A percentile compares a stretch with the other conserved stretches of the same genome.
Conservation (phyloP, 1,140 invertebrate genomes). For the Eupeodes corollae region DNA sequence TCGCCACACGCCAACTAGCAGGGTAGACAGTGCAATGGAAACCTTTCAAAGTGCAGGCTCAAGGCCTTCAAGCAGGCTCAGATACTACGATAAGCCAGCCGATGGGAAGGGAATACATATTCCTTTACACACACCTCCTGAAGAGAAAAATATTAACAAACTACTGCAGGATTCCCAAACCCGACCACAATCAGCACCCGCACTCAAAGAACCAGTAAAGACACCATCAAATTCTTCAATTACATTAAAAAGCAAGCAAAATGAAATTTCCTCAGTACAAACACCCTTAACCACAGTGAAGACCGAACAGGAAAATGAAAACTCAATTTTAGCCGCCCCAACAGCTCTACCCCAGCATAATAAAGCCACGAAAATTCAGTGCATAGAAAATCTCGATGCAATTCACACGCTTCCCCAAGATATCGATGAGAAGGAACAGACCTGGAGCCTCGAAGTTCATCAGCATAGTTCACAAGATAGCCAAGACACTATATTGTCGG, state of each 20-base stretch:
- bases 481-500: conserved; percentile 22
- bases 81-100: conserved; percentile 48
- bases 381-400: conserved; percentile 27
- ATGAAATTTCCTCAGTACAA: not conserved
- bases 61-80: conserved; percentile 28
- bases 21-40: conserved; percentile 15
- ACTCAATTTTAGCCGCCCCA: not conserved
- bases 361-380: conserved; percentile 10
- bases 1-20: conserved; percentile 9
- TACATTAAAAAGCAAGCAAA: not conserved
- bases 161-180: conserved; percentile 25
- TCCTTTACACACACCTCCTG: conserved; percentile 53
- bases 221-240: not conserved
- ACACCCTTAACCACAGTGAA: not conserved
- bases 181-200: conserved; percentile 8
- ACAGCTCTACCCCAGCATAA: conserved; percentile 3
- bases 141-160: conserved; percentile 40
- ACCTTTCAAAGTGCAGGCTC: conserved; percentile 13
- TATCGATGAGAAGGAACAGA: conserved; percentile 13
- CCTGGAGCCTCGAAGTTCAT: conserved; percentile 31
- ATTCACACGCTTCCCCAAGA: conserved; percentile 28
- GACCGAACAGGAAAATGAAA: not conserved
- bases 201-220: not conserved
- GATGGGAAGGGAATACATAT: conserved; percentile 49
- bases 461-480: conserved; percentile 30